Conservation (phyloP, 2,888 invertebrate species). For the Oligia fasciuncula region DNA sequence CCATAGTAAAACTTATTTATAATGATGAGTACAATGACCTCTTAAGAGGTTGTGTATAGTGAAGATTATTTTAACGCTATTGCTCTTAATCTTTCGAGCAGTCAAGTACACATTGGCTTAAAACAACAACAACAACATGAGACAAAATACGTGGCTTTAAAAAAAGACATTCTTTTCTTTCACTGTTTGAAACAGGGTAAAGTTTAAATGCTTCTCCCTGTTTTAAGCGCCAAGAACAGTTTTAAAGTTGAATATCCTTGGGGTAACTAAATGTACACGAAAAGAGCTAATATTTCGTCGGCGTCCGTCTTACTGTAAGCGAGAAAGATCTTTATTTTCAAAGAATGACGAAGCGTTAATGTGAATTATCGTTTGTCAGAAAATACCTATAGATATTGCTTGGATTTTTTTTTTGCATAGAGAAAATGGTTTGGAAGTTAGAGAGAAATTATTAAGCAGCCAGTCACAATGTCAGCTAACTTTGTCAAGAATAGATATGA, state of each 20-base stretch:
- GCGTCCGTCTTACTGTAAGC: slow-evolving; percentile 25
- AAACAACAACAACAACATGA: not conserved
- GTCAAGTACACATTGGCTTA: not conserved
- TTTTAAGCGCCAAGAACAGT: slow-evolving; percentile 19
- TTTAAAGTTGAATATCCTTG: slow-evolving; percentile 36
- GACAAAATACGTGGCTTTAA: slow-evolving; percentile 1
- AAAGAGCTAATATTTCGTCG: slow-evolving; percentile 37
- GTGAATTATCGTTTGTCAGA: not conserved
- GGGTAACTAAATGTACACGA: slow-evolving; percentile 27
- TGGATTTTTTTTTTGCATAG: not conserved
- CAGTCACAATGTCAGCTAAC: not conserved
- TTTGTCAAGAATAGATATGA: not conserved
- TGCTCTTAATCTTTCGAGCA: too few species aligned
- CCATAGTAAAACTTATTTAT: too few species aligned
- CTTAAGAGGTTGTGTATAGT: too few species aligned
- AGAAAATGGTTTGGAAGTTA: not conserved
- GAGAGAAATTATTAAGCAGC: not conserved
- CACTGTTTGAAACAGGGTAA: slow-evolving; percentile 2
- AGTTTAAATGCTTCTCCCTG: slow-evolving; percentile 14
- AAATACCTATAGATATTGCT: not conserved
- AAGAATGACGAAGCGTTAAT: not conserved
- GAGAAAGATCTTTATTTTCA: slow-evolving; percentile 12
- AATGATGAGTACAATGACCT: too few species aligned
- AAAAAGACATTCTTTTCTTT: slow-evolving; percentile 1
- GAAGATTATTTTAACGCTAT: too few species aligned